phyloP scores from a whole-genome alignment of 2,888 invertebrate species.

The Neoaliturus tenellus region DNA sequence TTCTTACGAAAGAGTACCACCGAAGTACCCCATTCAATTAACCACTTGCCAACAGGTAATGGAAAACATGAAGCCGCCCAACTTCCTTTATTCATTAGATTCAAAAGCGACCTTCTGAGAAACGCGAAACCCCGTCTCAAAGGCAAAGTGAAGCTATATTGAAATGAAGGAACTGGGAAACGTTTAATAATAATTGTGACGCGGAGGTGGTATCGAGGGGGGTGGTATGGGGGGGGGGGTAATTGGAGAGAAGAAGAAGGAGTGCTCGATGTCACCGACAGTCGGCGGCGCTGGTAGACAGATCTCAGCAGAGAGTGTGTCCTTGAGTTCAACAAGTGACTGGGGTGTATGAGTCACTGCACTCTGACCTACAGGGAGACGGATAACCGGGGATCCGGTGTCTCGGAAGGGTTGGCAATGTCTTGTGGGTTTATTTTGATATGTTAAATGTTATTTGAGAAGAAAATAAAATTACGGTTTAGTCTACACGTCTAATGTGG shows the following conservation, averaged over 20 bases:
- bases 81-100: slow-evolving; percentile 35
- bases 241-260: slow-evolving; percentile 45
- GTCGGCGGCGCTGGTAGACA: background rate
- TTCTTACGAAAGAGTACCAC: background rate
- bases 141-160: slow-evolving; percentile 1
- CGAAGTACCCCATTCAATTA: background rate
- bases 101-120: slow-evolving; percentile 5
- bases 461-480: too few species aligned
- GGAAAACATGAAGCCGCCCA: slow-evolving; percentile 15
- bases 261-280: slow-evolving; percentile 53
- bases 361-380: background rate
- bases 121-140: slow-evolving; percentile 1
- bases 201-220: background rate
- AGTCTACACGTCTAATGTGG: too few species aligned
- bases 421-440: background rate
- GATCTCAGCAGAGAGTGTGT: slow-evolving; percentile 1
- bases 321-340: slow-evolving; percentile 13
- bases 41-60: background rate
- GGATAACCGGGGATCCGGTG: too few species aligned
- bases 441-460: too few species aligned
- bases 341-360: background rate
- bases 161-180: slow-evolving; percentile 36
- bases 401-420: too few species aligned
- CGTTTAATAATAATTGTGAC: slow-evolving; percentile 49
- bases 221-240: background rate